These are phyloP conservation scores for Pseudochirops corinnae DNA, from an alignment of 2,797 vertebrate species.

Conservation along the genomic window DNA sequence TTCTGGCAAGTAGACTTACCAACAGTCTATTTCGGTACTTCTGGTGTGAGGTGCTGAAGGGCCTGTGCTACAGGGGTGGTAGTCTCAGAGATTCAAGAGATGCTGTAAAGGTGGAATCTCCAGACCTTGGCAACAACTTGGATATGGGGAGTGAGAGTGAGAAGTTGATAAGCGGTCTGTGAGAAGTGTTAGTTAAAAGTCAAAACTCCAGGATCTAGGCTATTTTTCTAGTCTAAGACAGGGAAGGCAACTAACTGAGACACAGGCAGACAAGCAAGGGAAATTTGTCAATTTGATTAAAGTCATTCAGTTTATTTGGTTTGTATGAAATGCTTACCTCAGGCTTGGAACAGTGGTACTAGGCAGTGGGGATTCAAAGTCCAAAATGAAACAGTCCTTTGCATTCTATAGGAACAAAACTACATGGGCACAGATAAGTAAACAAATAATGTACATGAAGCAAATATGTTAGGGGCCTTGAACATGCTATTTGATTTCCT, in stretches of 20 bases:
- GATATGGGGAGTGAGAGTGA: neutral
- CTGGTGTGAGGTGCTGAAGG: neutral
- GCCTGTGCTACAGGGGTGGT: neutral
- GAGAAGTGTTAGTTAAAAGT: neutral
- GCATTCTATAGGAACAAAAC: neutral
- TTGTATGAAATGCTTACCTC: neutral
- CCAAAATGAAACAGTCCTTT: neutral
- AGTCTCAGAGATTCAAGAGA: neutral
- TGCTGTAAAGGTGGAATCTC: neutral
- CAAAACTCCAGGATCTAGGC: neutral
- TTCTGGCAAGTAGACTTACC: neutral
- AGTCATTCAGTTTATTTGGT: neutral
- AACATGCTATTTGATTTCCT: neutral
- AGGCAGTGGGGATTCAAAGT: neutral
- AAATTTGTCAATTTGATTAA: neutral
- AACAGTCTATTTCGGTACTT: neutral
- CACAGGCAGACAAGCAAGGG: neutral
- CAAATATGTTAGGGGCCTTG: neutral
- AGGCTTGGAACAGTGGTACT: neutral
- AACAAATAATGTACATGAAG: neutral
- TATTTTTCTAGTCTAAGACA: neutral
- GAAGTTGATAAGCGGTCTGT: neutral
- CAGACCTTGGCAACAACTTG: neutral
- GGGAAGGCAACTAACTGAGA: neutral
- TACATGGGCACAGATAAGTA: neutral